phyloP scores from a whole-genome alignment of 64 coral and sea anemone genomes.

The Platygyra sinensis region DNA sequence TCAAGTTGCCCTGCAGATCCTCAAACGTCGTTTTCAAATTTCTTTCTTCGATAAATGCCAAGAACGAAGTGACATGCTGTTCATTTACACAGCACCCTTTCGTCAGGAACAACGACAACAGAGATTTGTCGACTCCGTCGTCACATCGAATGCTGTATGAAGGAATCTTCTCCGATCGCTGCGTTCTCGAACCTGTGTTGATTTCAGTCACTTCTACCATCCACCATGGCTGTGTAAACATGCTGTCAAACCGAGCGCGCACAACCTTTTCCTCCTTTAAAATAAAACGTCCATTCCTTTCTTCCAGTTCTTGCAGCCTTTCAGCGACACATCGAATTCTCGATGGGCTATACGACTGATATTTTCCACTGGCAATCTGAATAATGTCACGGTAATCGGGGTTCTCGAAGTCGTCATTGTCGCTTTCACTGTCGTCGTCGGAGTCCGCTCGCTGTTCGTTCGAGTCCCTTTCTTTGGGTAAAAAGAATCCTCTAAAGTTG shows the following conservation, averaged over 20 bases:
- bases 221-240: constrained; percentile 14
- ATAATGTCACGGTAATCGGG: constrained; percentile 8
- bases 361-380: not conserved
- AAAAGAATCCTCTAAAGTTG: constrained; percentile 8
- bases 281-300: not conserved
- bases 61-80: constrained; percentile 15
- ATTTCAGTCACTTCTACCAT: constrained; percentile 8
- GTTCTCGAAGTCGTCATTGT: constrained; percentile 40
- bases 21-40: not conserved
- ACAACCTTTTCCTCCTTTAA: constrained; percentile 3
- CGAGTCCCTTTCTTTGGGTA: constrained; percentile 10
- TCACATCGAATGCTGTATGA: constrained; percentile 22
- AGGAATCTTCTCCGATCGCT: constrained; percentile 4
- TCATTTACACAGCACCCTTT: constrained; percentile 6
- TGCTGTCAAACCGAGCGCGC: constrained; percentile 23
- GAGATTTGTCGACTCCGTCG: constrained; percentile 26
- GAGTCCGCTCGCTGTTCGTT: not conserved
- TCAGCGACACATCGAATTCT: not conserved
- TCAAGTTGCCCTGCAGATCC: not conserved
- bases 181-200: not conserved
- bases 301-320: not conserved
- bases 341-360: not conserved
- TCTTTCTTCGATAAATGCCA: constrained; percentile 21
- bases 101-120: constrained; percentile 33
- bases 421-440: constrained; percentile 25